Evolutionary conservation across 2,113 vertebrate genomes (phyloP).

Genomic region (Bostrychus sinensis): DNA sequence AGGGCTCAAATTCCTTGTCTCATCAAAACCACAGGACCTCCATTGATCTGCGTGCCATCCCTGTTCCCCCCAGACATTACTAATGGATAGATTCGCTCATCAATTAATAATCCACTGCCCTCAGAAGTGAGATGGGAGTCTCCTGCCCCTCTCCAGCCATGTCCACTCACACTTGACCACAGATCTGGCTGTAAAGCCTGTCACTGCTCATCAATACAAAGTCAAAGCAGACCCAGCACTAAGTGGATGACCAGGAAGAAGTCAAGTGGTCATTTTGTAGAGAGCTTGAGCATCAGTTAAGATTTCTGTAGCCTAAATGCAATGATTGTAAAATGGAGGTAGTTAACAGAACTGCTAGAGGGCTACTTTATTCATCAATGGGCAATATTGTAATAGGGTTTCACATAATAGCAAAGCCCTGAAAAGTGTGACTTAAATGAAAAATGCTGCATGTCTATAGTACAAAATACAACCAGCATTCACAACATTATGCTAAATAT

Average conservation of each 20-base stretch:
- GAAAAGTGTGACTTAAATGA: too few species aligned
- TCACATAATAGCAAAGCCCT: neutral
- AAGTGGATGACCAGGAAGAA: neutral
- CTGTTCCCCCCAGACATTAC: slow-evolving; percentile 26
- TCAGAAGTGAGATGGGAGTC: slow-evolving; percentile 16
- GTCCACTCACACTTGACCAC: slow-evolving; percentile 7
- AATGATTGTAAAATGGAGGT: neutral
- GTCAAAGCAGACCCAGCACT: neutral
- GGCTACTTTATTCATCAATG: neutral
- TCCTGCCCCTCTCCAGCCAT: slow-evolving; percentile 14
- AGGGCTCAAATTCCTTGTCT: slow-evolving; percentile 10
- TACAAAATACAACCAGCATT: too few species aligned
- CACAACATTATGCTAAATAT: too few species aligned
- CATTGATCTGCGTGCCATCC: slow-evolving; percentile 32
- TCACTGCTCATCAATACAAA: neutral
- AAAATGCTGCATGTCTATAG: too few species aligned
- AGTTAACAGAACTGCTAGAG: neutral
- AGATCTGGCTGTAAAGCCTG: slow-evolving; percentile 11
- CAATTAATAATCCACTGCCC: slow-evolving; percentile 52
- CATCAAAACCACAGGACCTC: slow-evolving; percentile 27
- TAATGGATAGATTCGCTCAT: slow-evolving; percentile 56
- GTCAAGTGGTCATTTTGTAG: neutral
- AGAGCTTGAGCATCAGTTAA: neutral
- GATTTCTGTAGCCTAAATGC: too few species aligned
- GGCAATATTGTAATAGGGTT: neutral